Percentiles rank a stretch among this genome's conserved stretches.
Conservation (phyloP, 2,797 vertebrate genomes). For the Ctenopoma kingsleyae region DNA sequence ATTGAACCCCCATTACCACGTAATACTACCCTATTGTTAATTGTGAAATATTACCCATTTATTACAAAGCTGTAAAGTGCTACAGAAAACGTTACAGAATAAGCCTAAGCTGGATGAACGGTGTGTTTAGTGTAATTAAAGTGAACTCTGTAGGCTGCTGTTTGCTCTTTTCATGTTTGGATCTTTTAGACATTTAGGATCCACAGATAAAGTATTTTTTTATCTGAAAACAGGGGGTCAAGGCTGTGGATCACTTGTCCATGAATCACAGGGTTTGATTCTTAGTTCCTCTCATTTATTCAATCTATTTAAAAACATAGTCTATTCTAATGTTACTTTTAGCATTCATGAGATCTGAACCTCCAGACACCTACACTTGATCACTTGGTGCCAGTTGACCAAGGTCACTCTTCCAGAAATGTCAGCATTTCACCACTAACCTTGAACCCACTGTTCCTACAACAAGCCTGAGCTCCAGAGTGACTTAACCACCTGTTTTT, state of each 20-base stretch:
- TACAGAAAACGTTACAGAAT: too few species aligned
- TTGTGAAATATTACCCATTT: too few species aligned
- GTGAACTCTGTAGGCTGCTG: not conserved
- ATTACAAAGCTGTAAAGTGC: too few species aligned
- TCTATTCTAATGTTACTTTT: not conserved
- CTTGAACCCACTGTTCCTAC: slow-evolving; percentile 22
- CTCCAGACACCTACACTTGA: not conserved
- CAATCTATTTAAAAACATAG: not conserved
- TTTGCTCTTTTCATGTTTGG: too few species aligned
- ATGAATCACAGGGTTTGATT: too few species aligned
- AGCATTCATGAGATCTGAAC: not conserved
- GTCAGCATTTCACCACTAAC: slow-evolving; percentile 24
- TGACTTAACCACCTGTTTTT: not conserved
- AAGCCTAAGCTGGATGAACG: too few species aligned
- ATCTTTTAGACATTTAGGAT: not conserved
- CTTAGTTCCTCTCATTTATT: too few species aligned
- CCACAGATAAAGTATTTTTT: too few species aligned
- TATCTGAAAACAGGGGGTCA: too few species aligned
- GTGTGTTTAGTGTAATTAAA: not conserved
- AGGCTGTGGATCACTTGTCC: too few species aligned
- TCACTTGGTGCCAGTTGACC: not conserved
- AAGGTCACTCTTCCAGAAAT: not conserved
- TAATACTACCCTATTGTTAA: too few species aligned
- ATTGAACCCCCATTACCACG: too few species aligned
- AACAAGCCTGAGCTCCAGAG: not conserved